These are phyloP conservation scores for Nannoperca obscura DNA, from an alignment of 2,797 vertebrate species.

Conservation along the genomic window DNA sequence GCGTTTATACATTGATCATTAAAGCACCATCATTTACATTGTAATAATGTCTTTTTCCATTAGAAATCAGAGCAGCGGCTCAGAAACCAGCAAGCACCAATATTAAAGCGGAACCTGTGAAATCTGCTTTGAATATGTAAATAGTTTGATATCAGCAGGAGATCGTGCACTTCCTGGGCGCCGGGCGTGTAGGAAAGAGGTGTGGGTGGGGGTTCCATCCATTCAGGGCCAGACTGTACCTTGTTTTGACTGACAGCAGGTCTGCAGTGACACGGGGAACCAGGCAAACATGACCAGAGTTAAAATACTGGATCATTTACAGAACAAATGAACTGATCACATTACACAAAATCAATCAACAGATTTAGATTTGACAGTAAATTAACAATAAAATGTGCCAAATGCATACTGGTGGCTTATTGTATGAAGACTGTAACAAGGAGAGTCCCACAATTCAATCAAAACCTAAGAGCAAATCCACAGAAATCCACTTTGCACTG, in stretches of 20 bases:
- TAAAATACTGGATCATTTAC: not conserved
- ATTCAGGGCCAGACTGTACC: conserved; percentile 42
- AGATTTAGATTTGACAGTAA: not conserved
- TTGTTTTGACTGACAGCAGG: conserved; percentile 47
- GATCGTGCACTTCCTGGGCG: conserved; percentile 37
- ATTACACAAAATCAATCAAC: not conserved
- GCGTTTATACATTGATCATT: not conserved
- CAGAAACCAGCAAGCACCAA: not conserved
- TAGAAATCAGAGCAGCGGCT: conserved; percentile 2
- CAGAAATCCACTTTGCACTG: not conserved
- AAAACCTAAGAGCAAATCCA: not conserved
- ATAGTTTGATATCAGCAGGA: conserved; percentile 29
- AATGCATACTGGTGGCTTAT: not conserved
- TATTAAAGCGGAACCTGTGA: conserved; percentile 7
- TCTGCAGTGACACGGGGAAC: conserved; percentile 8
- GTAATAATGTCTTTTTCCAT: not conserved
- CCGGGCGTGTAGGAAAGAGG: conserved; percentile 48
- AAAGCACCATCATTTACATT: not conserved
- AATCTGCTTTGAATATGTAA: conserved; percentile 39
- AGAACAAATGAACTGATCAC: not conserved
- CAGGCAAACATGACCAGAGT: no score
- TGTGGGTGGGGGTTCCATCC: conserved; percentile 63
- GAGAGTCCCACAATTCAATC: not conserved
- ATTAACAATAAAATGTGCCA: no score
- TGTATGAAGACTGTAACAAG: not conserved